Percentiles rank a stretch among this genome's conserved stretches.
phyloP scores from a whole-genome alignment of 2,113 vertebrate genomes.

The Hipposideros armiger region DNA sequence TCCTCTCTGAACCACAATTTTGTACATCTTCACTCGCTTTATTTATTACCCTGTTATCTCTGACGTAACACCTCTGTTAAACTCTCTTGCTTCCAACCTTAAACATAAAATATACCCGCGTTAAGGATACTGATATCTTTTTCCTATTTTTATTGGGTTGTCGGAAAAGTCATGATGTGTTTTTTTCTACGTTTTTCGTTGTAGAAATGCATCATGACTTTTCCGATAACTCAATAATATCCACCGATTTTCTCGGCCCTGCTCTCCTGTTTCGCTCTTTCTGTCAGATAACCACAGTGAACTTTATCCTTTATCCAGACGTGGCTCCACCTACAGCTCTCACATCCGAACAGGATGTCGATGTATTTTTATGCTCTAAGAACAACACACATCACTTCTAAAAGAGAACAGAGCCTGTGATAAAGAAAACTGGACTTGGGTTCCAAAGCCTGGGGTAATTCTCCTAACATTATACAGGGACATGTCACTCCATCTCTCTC shows the following conservation, averaged over 20 bases:
- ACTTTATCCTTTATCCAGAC: not conserved
- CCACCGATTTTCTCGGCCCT: slow-evolving; percentile 21
- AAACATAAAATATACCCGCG: not conserved
- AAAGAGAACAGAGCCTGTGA: not conserved
- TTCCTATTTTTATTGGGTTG: not conserved
- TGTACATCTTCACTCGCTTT: not conserved
- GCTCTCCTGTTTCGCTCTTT: not conserved
- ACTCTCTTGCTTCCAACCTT: not conserved
- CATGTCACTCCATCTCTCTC: not conserved
- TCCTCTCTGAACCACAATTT: not conserved
- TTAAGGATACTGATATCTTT: not conserved
- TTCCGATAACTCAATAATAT: not conserved
- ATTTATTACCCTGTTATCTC: not conserved
- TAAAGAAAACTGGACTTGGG: not conserved
- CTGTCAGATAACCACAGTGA: not conserved
- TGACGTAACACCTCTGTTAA: not conserved
- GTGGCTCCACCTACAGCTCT: not conserved
- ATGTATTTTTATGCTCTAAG: not conserved
- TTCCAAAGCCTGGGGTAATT: not conserved
- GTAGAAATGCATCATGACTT: too few relatives aligned
- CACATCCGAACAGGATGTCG: not conserved
- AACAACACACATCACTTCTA: not conserved
- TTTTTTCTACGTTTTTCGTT: too few relatives aligned
- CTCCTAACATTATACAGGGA: not conserved
- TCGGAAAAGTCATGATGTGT: too few relatives aligned